These are phyloP conservation scores for Agonum fuliginosum DNA, from an alignment of 2,888 invertebrate species.

Conservation along the genomic window DNA sequence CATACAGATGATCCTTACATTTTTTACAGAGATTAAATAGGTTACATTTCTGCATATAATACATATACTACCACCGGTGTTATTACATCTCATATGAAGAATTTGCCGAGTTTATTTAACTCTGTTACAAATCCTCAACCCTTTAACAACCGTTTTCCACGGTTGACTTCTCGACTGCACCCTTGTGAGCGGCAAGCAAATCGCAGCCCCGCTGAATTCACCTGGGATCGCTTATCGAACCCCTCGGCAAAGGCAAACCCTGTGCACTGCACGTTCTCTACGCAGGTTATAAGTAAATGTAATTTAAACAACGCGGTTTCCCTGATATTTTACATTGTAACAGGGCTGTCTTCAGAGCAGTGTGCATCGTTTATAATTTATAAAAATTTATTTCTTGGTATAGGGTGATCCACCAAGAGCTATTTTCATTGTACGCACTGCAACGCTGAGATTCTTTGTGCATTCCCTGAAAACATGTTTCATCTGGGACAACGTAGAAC, in stretches of 20 bases:
- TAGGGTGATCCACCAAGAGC: too few species aligned
- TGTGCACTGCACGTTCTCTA: neutral
- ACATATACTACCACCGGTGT: neutral
- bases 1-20: too few species aligned
- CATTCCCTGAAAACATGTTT: too few species aligned
- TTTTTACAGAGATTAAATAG: too few species aligned
- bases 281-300: conserved; percentile 24
- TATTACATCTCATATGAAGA: neutral
- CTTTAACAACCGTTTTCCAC: neutral
- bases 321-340: neutral
- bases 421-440: too few species aligned
- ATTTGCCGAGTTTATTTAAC: conserved; percentile 10
- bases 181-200: conserved; percentile 23
- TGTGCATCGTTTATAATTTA: too few species aligned
- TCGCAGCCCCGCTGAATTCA: neutral
- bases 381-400: too few species aligned
- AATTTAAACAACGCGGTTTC: conserved; percentile 23
- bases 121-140: conserved; percentile 12
- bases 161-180: neutral
- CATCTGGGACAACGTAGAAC: too few species aligned
- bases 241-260: neutral
- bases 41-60: too few species aligned
- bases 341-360: too few species aligned
- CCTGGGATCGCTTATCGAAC: conserved; percentile 31
- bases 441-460: too few species aligned